A percentile compares a stretch with the other conserved stretches of the same genome.
phyloP scores from a whole-genome alignment of 2,888 invertebrate genomes.

The Agriopis marginaria region DNA sequence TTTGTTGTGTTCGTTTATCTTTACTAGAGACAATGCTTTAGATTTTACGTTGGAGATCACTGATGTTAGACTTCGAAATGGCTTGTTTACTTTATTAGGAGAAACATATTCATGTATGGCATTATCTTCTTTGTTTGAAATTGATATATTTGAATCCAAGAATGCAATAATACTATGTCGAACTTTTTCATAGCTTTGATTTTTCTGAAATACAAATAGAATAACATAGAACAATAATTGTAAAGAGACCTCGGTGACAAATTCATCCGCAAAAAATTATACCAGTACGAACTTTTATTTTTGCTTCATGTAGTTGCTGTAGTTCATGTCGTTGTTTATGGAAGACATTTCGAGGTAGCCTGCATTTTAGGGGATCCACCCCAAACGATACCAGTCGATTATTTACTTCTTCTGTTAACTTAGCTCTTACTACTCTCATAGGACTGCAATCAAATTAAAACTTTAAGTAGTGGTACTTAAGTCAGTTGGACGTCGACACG shows the following conservation, averaged over 20 bases:
- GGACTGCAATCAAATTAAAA: conserved; percentile 62
- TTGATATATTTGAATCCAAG: conserved; percentile 68
- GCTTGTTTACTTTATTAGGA: conserved; percentile 61
- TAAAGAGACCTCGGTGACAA: neutral
- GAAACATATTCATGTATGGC: conserved; percentile 64
- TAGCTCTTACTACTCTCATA: conserved; percentile 73
- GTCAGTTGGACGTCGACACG: neutral
- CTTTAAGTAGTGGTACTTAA: neutral
- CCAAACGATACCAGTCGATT: conserved; percentile 86
- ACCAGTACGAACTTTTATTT: conserved; percentile 80
- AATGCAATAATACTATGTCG: conserved; percentile 77
- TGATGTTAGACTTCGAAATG: conserved; percentile 72
- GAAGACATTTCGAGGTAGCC: conserved; percentile 84
- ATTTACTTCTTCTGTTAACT: conserved; percentile 82
- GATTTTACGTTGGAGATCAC: conserved; percentile 84
- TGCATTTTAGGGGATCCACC: conserved; percentile 88
- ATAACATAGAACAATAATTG: neutral
- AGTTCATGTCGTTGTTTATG: conserved; percentile 85
- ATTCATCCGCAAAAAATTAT: neutral
- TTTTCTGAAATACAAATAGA: conserved; percentile 72
- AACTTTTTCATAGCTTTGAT: conserved; percentile 76
- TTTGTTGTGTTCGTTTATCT: conserved; percentile 67
- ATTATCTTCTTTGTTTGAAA: conserved; percentile 47
- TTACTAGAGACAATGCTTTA: conserved; percentile 82
- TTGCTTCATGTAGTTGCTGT: conserved; percentile 84